Evolutionary conservation across 2,113 vertebrate genomes (phyloP).

Genomic region (Poeciliopsis retropinna): DNA sequence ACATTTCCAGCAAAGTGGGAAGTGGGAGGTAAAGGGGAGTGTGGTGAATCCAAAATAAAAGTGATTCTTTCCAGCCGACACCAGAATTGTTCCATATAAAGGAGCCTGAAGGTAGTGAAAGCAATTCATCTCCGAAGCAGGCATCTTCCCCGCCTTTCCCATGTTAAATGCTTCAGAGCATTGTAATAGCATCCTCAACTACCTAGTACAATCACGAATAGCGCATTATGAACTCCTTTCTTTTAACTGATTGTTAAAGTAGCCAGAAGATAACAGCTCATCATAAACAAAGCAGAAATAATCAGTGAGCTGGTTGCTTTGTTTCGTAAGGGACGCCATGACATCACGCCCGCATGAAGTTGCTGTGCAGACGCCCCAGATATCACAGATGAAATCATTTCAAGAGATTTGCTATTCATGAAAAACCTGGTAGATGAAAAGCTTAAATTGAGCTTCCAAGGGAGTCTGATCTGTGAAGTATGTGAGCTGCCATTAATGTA

Average conservation of each 20-base stretch:
- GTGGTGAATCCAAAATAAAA: neutral
- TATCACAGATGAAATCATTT: neutral
- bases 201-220: neutral
- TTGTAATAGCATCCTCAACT: too few species aligned
- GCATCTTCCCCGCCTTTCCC: neutral
- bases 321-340: neutral
- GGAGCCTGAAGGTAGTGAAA: neutral
- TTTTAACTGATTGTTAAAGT: neutral
- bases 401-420: neutral
- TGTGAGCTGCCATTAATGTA: neutral
- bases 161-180: neutral
- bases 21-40: neutral
- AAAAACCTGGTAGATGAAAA: neutral
- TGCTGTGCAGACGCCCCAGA: neutral
- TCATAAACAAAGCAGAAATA: neutral
- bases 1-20: neutral
- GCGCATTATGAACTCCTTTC: neutral
- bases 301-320: neutral
- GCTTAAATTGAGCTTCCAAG: neutral
- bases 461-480: neutral
- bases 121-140: neutral
- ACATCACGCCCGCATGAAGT: neutral
- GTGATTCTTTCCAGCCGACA: neutral
- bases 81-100: conserved; percentile 4
- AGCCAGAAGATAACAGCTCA: neutral